Conservation (phyloP, 53 echinoderm and acorn worm genomes). For the Arbacia lixula region DNA sequence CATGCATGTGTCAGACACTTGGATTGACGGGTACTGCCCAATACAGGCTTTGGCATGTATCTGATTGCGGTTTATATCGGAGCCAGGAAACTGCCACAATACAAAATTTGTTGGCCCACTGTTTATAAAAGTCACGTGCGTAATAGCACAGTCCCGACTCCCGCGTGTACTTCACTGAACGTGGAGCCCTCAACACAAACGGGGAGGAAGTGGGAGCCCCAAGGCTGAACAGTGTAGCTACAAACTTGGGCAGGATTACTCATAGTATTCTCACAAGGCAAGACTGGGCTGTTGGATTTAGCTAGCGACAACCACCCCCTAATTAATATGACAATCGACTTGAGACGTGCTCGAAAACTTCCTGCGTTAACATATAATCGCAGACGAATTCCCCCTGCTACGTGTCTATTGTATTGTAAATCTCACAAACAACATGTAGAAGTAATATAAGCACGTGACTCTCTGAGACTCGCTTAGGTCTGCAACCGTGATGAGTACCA, state of each 20-base stretch:
- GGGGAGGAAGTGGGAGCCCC: slow-evolving; percentile 29
- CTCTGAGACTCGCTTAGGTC: too few species aligned
- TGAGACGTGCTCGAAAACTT: not conserved
- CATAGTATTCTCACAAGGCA: slow-evolving; percentile 18
- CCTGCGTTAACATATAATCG: slow-evolving; percentile 19
- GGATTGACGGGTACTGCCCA: too few species aligned
- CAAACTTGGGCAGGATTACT: slow-evolving; percentile 11
- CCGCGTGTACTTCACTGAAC: not conserved
- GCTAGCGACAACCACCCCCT: not conserved
- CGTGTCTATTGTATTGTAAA: too few species aligned
- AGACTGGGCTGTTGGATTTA: not conserved
- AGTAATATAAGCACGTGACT: too few species aligned
- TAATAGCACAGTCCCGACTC: slow-evolving; percentile 1
- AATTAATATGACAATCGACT: slow-evolving; percentile 23
- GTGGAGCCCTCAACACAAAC: slow-evolving; percentile 12
- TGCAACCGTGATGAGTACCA: too few species aligned
- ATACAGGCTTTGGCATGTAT: too few species aligned
- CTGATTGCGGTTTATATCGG: too few species aligned
- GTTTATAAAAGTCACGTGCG: slow-evolving; percentile 1
- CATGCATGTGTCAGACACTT: too few species aligned
- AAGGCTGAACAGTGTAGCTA: slow-evolving; percentile 1
- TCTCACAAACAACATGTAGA: too few species aligned
- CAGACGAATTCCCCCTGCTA: too few species aligned
- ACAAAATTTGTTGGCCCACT: slow-evolving; percentile 1
- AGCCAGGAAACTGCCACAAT: slow-evolving; percentile 28